phyloP scores from a whole-genome alignment of 2,888 invertebrate genomes.

The Caenorhabditis sinica region DNA sequence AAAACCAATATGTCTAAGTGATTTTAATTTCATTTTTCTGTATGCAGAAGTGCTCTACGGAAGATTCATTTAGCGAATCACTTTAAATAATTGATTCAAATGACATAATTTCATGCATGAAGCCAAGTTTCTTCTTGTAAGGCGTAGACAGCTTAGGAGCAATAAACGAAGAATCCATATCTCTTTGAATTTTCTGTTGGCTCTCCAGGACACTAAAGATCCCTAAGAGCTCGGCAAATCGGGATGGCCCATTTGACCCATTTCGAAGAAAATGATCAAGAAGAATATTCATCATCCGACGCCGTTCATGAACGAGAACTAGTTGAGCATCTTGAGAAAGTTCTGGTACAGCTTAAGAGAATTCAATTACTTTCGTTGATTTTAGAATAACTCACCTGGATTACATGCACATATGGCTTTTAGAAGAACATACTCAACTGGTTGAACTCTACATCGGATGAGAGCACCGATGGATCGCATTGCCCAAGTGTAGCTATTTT shows the following conservation, averaged over 20 bases:
- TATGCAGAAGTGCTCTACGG: no score
- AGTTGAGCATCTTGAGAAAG: constrained; percentile 1
- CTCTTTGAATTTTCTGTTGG: constrained; percentile 45
- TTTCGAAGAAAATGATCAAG: not conserved
- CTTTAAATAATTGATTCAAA: not conserved
- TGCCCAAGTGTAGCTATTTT: not conserved
- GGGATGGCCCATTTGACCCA: not conserved
- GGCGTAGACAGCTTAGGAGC: not conserved
- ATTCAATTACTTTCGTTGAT: no score
- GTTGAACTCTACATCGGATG: constrained; percentile 19
- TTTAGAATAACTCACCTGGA: not conserved
- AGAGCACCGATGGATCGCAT: not conserved
- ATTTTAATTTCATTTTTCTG: no score
- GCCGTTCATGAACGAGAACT: not conserved
- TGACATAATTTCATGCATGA: not conserved
- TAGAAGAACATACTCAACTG: not conserved
- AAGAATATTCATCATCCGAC: not conserved
- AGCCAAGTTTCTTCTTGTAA: not conserved
- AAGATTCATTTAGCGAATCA: not conserved
- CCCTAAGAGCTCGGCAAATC: constrained; percentile 36
- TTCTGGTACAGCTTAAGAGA: constrained; percentile 9
- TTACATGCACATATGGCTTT: constrained; percentile 28
- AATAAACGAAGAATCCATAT: not conserved
- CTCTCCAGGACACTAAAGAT: constrained; percentile 25
- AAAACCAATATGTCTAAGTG: no score